Evolutionary conservation across 1,140 invertebrate genomes (phyloP).

Genomic region (Drosophila tsacasi): DNA sequence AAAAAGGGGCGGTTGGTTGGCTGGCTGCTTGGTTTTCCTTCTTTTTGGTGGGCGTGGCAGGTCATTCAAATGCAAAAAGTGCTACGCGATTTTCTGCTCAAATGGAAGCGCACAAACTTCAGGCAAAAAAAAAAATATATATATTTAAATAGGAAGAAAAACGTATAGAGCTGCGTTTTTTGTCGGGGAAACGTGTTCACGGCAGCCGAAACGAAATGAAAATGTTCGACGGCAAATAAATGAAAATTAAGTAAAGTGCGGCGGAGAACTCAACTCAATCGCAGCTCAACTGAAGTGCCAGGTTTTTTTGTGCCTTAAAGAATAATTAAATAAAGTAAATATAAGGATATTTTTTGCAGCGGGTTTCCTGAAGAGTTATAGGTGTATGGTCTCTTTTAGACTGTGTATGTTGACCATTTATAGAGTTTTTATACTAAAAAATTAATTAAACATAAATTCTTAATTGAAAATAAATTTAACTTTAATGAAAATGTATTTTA

Average conservation of each 20-base stretch:
- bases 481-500: not conserved
- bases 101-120: slow-evolving; percentile 42
- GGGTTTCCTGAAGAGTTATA: not conserved
- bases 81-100: slow-evolving; percentile 53
- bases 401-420: not conserved
- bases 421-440: not conserved
- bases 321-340: slow-evolving; percentile 15
- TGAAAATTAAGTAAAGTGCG: slow-evolving; percentile 42
- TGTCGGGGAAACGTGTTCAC: not conserved
- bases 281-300: slow-evolving; percentile 18
- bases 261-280: slow-evolving; percentile 31
- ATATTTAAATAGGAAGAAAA: slow-evolving; percentile 16
- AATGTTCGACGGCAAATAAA: slow-evolving; percentile 34
- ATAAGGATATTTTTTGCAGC: too few relatives aligned
- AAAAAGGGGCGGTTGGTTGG: slow-evolving; percentile 16
- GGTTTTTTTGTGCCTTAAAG: not conserved
- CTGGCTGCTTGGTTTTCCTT: not conserved
- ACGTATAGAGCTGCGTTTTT: not conserved
- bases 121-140: slow-evolving; percentile 3
- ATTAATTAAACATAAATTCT: not conserved
- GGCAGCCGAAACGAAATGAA: slow-evolving; percentile 20
- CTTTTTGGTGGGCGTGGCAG: slow-evolving; percentile 44
- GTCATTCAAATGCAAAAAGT: slow-evolving; percentile 76
- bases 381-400: too few relatives aligned
- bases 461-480: not conserved